Base-by-base conservation (phyloP, 2,888 invertebrate genomes). In the Drosophila paramelanica region DNA sequence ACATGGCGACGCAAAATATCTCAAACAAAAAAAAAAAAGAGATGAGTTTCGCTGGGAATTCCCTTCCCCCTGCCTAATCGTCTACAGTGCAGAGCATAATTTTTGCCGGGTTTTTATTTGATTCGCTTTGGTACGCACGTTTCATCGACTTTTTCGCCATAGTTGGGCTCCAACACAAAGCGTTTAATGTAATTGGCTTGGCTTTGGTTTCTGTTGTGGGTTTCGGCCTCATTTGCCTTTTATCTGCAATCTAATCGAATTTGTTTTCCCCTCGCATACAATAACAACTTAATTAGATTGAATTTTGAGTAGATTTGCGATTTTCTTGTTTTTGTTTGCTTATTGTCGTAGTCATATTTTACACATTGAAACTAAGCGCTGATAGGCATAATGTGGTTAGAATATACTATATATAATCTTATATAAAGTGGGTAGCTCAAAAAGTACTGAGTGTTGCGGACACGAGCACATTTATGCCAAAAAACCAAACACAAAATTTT, bases 211-310 rank as follows among this genome's bases (percentile, higher is more conserved):
- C 53, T 61, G 73, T 42, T 64, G 23, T 45, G 57, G 47, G 62
- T 50, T 45, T 46, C 7, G 56, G 43, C 36, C 64, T 64, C 51
- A 73, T 62, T 41, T 59, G 56, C 23, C 62, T 66, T 66, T 67
- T 82, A 72, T 73, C 80, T 52, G 67, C 65, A 64, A 66, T 65
- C 70, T 62, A 79, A 84, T 88, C 89, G 64, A 82, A 88, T 77
- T 88, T 73, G 81, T 66, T 89, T 73, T 78, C 50, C 55, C 46
- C 42, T 14, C 77, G 68, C 67, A 73, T 65, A 79, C 79, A 86
- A 82, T 70, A 86, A 80, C 84, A 89, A 86, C 84, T 87, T 87
- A 89, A 86, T 86, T 89, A 86, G 88, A 83, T 89, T 87, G 77
- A 71, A 66, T 83, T 73, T 75, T 66, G 55, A 57, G 59, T 57